Evolutionary conservation across 2,888 invertebrate species (phyloP), one percentile per base, ranked within the genome.

Genomic region (Lagria hirta): DNA sequence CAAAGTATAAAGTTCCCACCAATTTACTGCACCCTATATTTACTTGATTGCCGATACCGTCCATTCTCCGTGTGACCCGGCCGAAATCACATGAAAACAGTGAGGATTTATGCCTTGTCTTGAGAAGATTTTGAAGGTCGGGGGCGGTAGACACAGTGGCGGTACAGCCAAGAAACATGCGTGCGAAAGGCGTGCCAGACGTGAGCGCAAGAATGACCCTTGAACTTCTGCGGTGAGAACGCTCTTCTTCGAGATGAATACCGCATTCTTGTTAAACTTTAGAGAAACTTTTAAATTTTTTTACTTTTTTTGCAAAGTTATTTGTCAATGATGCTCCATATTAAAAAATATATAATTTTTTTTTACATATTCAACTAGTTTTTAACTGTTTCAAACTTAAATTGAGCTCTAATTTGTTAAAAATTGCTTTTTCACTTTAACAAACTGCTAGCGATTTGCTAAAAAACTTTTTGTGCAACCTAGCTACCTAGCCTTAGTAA

Each of bases 141-240:
- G 30, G 40, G 40, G 40, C 40, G 40, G 17, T 29, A 22, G 29
- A 29, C 26, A 18, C 22, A 14, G 11, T 24, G 40, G 30, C 24
- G 40, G 32, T 40, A 23, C 40, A 40, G 23, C 30, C 32, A 33
- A 17, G 23, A 14, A 32, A 20, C 41, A 43, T 49, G 49, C 49
- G 49, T 49, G 49, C 47, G 29, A 43, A 44, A 48, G 49, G 49
- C 49, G 49, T 43, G 38, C 43, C 47, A 41, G 35, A 24, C 49
- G 49, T 49, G 49, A 49, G 37, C 32, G 35, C 38, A 26, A 27
- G 10, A 24, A 30, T 49, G 47, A 49, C 49, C 49, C 41, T 26
- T 47, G 49, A 49, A 47, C 49, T 40, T 33, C 28, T 3, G 27
- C 30, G 41, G 43, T 47, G 47, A 47, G 47, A 47, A 47, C 40